Evolutionary conservation across 2,113 vertebrate species (phyloP), one percentile per base, ranked within the genome.

Genomic region (Ctenodactylus gundi): DNA sequence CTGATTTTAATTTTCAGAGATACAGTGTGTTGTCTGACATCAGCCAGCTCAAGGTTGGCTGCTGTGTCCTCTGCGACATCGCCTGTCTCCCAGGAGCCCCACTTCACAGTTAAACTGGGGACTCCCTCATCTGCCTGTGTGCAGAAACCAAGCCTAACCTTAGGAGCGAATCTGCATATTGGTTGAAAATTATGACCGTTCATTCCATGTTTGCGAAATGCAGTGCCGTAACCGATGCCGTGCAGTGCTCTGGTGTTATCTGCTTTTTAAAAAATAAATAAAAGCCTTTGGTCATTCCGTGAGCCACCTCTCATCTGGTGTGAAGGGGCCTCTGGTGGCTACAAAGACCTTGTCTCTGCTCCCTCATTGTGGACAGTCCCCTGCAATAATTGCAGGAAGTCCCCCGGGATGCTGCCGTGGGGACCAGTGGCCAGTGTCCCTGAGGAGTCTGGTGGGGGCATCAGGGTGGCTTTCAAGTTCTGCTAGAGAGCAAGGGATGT

Each of bases 231-330:
- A n/a, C n/a, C n/a, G 75, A 83, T 78, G 41, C 58, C 44, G 80
- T 80, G 36, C 53, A 64, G 18, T 78, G 49, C 93, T 92, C 93
- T 84, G 86, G 46, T 96, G 76, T 96, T 87, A 55, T 23, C 93
- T 96, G 75, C 93, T 96, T 95, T 95, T 75, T 51, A 91, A 70
- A 76, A 94, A 96, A 96, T 75, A 88, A 93, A 94, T 75, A 88
- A 93, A 94, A 96, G 68, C 57, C 78, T 94, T 89, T 67, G 68
- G 84, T 86, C 76, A 76, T 18, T 86, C 7, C 21, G 87, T 88
- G 87, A 93, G 53, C 91, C 85, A 46, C 88, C 94, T 82, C 76
- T 94, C 92, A 88, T 76, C 29, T 41, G 5, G 31, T n/a, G 68
- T 90, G 77, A 85, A 94, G 85, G 90, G 81, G 95, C 51, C 36